Evolutionary conservation across 1,140 invertebrate species (phyloP).

Genomic region (Tetragnatha versicolor): DNA sequence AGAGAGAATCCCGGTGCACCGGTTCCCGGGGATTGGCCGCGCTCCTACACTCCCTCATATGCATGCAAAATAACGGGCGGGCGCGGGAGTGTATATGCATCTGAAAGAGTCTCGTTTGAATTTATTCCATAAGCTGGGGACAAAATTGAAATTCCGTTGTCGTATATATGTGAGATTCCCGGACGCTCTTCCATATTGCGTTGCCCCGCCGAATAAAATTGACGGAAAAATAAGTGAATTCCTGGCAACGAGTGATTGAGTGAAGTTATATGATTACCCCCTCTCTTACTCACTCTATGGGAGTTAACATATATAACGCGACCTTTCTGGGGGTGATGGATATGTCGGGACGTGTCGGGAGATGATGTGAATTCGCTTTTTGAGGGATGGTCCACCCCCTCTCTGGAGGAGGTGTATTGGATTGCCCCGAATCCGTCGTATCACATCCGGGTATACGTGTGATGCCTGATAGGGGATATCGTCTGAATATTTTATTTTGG

Average conservation of each 20-base stretch:
- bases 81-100: constrained; percentile 46
- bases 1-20: constrained; percentile 47
- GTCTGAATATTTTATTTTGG: too few relatives aligned
- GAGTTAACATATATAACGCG: constrained; percentile 47
- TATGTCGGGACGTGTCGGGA: constrained; percentile 44
- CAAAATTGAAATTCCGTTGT: constrained; percentile 56
- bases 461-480: too few relatives aligned
- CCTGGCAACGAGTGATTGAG: constrained; percentile 47
- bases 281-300: constrained; percentile 17
- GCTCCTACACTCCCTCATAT: constrained; percentile 52
- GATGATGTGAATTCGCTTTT: constrained; percentile 46
- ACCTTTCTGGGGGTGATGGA: constrained; percentile 29
- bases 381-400: background rate
- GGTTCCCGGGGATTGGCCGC: constrained; percentile 28
- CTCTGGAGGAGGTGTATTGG: too few relatives aligned
- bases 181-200: constrained; percentile 51
- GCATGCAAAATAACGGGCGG: constrained; percentile 52
- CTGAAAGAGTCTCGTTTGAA: constrained; percentile 53
- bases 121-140: constrained; percentile 54
- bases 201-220: constrained; percentile 34
- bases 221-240: constrained; percentile 51
- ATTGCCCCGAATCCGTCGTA: too few relatives aligned
- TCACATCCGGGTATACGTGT: too few relatives aligned
- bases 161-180: constrained; percentile 45
- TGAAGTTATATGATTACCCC: constrained; percentile 52